Evolutionary conservation across 2,797 vertebrate genomes (phyloP).

Genomic region (Margarornis squamiger): DNA sequence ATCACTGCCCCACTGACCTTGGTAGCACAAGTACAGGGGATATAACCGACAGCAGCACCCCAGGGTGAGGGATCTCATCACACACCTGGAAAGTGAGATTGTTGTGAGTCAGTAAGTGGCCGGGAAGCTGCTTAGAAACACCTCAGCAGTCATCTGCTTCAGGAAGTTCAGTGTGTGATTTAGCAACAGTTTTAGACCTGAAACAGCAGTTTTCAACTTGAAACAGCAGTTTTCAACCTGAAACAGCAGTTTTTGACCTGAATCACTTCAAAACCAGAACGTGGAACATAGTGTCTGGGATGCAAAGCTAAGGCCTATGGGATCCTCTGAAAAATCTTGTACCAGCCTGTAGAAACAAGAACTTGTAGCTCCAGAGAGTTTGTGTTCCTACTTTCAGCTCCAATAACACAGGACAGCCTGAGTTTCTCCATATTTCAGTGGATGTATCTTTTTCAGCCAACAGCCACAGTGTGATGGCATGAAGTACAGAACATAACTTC

Average conservation of each 20-base stretch:
- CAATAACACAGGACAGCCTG: neutral
- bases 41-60: neutral
- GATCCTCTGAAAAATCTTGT: neutral
- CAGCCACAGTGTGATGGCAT: fast-evolving
- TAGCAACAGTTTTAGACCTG: neutral
- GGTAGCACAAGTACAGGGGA: fast-evolving
- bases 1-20: fast-evolving
- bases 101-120: neutral
- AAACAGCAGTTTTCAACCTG: neutral
- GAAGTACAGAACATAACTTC: neutral
- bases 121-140: neutral
- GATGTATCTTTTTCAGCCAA: neutral
- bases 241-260: neutral
- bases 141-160: neutral
- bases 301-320: neutral
- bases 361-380: neutral
- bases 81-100: neutral
- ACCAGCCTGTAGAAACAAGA: neutral
- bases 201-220: neutral
- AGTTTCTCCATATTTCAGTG: neutral
- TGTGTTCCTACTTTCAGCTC: neutral
- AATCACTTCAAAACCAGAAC: neutral
- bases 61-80: neutral
- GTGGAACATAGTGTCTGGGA: fast-evolving
- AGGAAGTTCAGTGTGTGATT: neutral